Percentiles rank a stretch among this genome's conserved stretches.
These are phyloP conservation scores for Sebastes oblongus DNA, from an alignment of 2,797 vertebrate species.

Conservation along the genomic window DNA sequence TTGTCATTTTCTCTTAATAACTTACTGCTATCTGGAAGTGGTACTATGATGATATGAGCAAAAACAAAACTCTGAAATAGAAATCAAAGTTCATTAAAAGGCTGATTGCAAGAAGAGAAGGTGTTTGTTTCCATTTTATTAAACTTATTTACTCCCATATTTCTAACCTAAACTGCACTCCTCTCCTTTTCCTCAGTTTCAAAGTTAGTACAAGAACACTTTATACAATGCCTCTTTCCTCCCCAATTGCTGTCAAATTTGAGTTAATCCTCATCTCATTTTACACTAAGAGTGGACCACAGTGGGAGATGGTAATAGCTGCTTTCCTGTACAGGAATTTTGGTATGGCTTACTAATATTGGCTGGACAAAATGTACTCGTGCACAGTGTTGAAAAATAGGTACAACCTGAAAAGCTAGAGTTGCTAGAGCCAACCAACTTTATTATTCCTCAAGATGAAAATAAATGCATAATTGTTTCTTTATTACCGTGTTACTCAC, in stretches of 20 bases:
- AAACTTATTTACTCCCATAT: not conserved
- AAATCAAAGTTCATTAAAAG: not conserved
- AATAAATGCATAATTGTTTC: not conserved
- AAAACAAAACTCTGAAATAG: not conserved
- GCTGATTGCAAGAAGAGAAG: not conserved
- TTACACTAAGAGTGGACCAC: not conserved
- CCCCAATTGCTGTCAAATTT: not conserved
- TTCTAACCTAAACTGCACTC: not conserved
- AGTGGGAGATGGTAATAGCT: constrained; percentile 14
- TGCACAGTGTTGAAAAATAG: not conserved
- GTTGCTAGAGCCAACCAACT: not conserved
- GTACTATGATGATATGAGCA: not conserved
- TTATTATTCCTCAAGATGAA: not conserved
- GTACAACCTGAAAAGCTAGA: not conserved
- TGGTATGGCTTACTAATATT: not conserved
- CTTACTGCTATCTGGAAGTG: constrained; percentile 4
- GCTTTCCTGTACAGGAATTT: constrained; percentile 4
- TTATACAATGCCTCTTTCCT: not conserved
- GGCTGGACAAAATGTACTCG: not conserved
- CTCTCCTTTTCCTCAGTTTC: not conserved
- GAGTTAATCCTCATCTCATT: not conserved
- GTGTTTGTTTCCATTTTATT: not conserved
- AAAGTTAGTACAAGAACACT: not conserved
- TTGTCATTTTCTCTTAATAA: constrained; percentile 1
- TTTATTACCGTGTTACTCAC: not conserved